Evolutionary conservation across 2,888 invertebrate genomes (phyloP), one percentile per base, ranked within the genome.

Genomic region (Ormia ochracea): DNA sequence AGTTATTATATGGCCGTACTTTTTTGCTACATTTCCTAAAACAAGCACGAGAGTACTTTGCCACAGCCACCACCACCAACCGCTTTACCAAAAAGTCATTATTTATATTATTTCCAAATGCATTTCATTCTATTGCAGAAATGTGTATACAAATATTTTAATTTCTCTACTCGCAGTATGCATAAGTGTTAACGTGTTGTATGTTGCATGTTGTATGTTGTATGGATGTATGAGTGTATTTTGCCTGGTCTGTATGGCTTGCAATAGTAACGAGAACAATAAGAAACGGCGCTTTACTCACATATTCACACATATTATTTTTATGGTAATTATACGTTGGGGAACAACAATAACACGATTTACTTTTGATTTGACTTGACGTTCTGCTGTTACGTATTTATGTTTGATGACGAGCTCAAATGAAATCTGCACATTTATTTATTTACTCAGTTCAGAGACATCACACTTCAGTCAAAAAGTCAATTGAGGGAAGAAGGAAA

Each of bases 341-440:
- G 58, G 61, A 43, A 76, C 76, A 63, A 68, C 75, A 80, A 76
- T 48, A 73, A 68, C 72, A 72, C 76, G 72, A 74, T 66, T 81
- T 66, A 73, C 63, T 74, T 77, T 69, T 73, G 80, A 76, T 81
- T 74, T 77, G 69, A 74, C 59, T 70, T 81, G 65, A 70, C 66
- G 59, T 76, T 63, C 65, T 52, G 33, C 66, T 33, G 45, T 50
- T 43, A 33, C 9, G n/a, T 33, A 17, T 45, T 56, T 48, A 41
- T 65, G 10, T 38, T 45, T 81, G 76, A 82, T 82, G 82, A 82
- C 81, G 78, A 82, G 77, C 81, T 81, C 80, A 83, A 78, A 80
- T 78, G 82, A 81, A 82, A 78, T 81, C 63, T 65, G 48, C 56
- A 50, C 70, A 52, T 63, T 70, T 50, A 59, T 36, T 72, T 50